Conservation (phyloP, 2,113 vertebrate genomes). For the Alectura lathami region DNA sequence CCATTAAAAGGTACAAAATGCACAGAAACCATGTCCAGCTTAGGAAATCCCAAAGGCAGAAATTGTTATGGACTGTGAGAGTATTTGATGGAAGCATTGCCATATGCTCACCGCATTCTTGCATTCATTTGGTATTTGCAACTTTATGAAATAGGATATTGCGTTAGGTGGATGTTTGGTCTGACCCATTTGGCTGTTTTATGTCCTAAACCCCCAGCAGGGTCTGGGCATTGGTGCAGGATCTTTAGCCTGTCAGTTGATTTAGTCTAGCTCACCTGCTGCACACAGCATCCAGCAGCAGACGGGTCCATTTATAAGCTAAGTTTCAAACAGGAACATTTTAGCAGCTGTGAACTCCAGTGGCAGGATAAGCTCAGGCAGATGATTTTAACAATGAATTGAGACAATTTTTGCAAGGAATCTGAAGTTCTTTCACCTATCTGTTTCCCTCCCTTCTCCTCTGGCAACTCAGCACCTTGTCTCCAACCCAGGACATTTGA, state of each 20-base stretch:
- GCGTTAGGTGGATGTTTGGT: background rate
- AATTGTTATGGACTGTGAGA: background rate
- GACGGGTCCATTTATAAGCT: background rate
- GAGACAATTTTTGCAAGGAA: background rate
- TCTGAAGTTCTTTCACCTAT: background rate
- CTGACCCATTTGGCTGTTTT: background rate
- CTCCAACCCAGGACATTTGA: background rate
- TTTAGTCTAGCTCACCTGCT: background rate
- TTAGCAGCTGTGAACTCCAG: background rate
- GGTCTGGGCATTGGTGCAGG: background rate
- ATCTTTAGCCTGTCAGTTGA: background rate
- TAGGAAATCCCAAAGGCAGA: background rate
- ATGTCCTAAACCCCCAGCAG: background rate
- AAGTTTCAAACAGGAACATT: background rate
- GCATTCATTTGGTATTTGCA: background rate
- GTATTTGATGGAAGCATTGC: background rate
- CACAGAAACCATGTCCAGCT: background rate
- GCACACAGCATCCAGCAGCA: background rate
- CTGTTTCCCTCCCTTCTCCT: background rate
- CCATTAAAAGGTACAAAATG: background rate
- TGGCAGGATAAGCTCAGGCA: background rate
- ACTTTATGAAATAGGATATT: constrained; percentile 45
- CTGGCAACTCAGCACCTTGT: background rate
- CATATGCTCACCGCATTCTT: background rate
- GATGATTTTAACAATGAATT: background rate